Percentiles rank a stretch among this genome's conserved stretches.
Evolutionary conservation across 2,797 vertebrate species (phyloP).

Genomic region (Borostomias antarcticus): DNA sequence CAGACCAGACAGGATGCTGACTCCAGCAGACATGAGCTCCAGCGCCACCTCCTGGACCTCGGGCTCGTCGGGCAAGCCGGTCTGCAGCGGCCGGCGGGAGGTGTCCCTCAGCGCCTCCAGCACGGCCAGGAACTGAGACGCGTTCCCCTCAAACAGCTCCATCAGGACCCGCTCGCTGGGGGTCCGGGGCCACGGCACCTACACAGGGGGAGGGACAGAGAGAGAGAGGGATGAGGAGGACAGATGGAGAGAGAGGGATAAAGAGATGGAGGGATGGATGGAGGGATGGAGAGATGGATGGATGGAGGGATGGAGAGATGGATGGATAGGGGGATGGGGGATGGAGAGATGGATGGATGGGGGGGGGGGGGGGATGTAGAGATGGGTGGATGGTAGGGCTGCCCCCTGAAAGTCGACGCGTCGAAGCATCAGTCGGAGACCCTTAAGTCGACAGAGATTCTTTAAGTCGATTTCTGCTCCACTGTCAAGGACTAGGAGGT

Average conservation of each 20-base stretch:
- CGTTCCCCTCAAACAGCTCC: conserved; percentile 82
- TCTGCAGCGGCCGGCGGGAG: conserved; percentile 68
- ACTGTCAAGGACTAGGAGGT: no score
- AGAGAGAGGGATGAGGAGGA: conserved; percentile 3
- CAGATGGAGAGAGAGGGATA: neutral
- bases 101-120: conserved; percentile 86
- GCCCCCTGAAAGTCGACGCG: no score
- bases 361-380: no score
- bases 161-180: conserved; percentile 79
- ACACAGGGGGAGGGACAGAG: conserved; percentile 24
- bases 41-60: conserved; percentile 80
- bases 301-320: neutral
- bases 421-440: no score
- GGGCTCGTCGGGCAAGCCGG: conserved; percentile 72
- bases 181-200: conserved; percentile 84
- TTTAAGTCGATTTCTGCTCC: no score
- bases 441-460: no score
- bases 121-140: conserved; percentile 86
- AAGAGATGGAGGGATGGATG: neutral
- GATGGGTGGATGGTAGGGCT: no score
- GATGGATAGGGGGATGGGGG: no score
- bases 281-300: conserved; percentile 58
- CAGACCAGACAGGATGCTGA: conserved; percentile 86
- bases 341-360: no score
- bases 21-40: conserved; percentile 88